phyloP scores from a whole-genome alignment of 2,888 invertebrate genomes.

The Drosophila histrio region DNA sequence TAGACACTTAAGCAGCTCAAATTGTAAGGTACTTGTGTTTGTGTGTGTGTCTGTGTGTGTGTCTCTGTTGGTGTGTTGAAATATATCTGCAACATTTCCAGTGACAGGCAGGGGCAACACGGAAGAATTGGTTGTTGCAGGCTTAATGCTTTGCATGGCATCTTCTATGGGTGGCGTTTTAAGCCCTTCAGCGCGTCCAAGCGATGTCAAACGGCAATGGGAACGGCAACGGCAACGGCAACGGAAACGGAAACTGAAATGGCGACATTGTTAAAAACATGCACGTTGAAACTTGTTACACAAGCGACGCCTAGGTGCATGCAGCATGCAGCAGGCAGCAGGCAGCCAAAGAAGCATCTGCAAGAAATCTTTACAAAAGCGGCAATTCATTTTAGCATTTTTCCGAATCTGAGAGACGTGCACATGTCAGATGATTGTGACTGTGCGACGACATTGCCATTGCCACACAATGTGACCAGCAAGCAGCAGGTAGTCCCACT shows the following conservation, averaged over 20 bases:
- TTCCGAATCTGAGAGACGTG: constrained; percentile 67
- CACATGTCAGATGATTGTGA: constrained; percentile 69
- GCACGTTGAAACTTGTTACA: constrained; percentile 78
- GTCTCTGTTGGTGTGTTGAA: constrained; percentile 28
- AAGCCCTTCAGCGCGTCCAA: constrained; percentile 44
- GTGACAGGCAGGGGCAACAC: constrained; percentile 22
- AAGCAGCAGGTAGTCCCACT: not conserved
- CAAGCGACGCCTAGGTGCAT: constrained; percentile 39
- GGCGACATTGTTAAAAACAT: constrained; percentile 77
- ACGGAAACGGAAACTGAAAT: constrained; percentile 59
- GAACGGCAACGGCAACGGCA: constrained; percentile 32
- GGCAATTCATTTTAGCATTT: constrained; percentile 78
- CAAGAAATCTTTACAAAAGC: constrained; percentile 74
- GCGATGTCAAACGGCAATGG: constrained; percentile 52
- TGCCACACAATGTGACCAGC: constrained; percentile 10
- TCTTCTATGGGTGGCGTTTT: not conserved
- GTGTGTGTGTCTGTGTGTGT: constrained; percentile 4
- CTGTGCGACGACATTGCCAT: constrained; percentile 11
- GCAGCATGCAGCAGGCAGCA: constrained; percentile 11
- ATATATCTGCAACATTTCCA: constrained; percentile 57
- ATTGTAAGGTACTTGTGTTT: constrained; percentile 22
- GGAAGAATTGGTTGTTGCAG: constrained; percentile 8
- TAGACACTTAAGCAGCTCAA: constrained; percentile 60
- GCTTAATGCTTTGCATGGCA: constrained; percentile 53
- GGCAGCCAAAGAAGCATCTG: constrained; percentile 39